phyloP scores from a whole-genome alignment of 2,113 vertebrate genomes.

The Microtus ochrogaster region DNA sequence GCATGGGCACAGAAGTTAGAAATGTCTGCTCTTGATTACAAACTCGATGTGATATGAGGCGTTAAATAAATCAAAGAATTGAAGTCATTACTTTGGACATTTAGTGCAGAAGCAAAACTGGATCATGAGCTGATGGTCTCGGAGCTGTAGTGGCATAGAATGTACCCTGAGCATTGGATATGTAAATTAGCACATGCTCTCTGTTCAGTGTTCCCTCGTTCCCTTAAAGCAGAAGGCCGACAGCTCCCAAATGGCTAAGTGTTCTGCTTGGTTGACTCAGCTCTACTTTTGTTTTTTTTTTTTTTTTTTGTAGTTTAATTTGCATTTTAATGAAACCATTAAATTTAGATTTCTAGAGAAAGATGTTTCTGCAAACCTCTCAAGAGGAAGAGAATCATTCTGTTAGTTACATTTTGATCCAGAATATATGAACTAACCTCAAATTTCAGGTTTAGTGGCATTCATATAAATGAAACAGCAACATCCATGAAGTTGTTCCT shows the following conservation, averaged over 20 bases:
- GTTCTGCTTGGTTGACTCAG: neutral
- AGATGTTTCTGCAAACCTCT: constrained; percentile 9
- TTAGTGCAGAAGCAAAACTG: neutral
- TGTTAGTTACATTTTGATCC: constrained; percentile 34
- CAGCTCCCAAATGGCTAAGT: constrained; percentile 4
- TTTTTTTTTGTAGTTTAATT: constrained; percentile 36
- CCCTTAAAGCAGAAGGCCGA: constrained; percentile 33
- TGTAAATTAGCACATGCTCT: neutral
- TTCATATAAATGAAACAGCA: constrained; percentile 1
- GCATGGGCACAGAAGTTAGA: neutral
- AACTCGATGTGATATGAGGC: neutral
- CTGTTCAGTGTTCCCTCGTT: neutral
- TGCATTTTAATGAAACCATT: constrained; percentile 57
- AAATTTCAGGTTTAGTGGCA: constrained; percentile 18
- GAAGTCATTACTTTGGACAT: neutral
- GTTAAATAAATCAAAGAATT: neutral
- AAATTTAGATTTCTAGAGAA: constrained; percentile 55
- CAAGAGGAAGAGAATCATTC: constrained; percentile 38
- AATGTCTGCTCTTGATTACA: neutral
- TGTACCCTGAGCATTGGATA: neutral
- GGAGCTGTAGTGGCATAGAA: neutral
- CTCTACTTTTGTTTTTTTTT: neutral
- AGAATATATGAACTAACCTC: constrained; percentile 23
- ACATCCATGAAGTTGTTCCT: neutral
- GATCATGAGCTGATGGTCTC: neutral